phyloP scores from a whole-genome alignment of 2,113 vertebrate species.

The Leptocoma aspasia region DNA sequence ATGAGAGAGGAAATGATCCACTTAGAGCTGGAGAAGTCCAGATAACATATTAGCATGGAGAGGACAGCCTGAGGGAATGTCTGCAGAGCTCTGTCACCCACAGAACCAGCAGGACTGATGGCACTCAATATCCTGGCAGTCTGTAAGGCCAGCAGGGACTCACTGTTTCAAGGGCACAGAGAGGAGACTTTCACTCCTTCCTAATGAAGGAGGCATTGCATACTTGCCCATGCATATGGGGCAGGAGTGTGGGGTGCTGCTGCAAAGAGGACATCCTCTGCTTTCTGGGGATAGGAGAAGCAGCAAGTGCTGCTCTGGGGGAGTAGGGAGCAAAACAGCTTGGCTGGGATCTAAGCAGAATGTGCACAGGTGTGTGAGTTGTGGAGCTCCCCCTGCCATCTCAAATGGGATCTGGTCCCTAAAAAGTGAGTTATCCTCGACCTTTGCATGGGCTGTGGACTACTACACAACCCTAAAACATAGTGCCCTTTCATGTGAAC shows the following conservation, averaged over 20 bases:
- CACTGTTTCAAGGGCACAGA: not conserved
- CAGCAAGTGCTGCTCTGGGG: not conserved
- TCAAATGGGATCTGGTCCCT: not conserved
- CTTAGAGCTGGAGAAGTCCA: not conserved
- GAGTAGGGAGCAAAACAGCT: not conserved
- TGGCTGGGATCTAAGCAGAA: not conserved
- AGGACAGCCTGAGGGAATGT: not conserved
- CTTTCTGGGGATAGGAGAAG: not conserved
- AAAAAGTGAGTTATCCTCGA: not conserved
- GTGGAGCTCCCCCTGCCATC: not conserved
- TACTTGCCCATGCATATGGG: not conserved
- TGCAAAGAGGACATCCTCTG: not conserved
- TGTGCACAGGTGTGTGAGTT: not conserved
- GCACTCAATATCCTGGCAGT: not conserved
- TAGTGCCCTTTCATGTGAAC: not conserved
- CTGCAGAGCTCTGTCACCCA: not conserved
- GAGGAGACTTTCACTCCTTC: not conserved
- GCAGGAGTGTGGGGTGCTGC: not conserved
- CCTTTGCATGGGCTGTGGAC: not conserved
- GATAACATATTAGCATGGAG: not conserved
- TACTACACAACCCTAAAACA: not conserved
- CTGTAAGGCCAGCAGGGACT: not conserved
- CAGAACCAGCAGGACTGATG: not conserved
- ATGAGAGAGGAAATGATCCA: conserved; percentile 6
- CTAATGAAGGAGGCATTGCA: not conserved